Base-by-base conservation (phyloP, 2,888 invertebrate species). In the Bombylius discolor region DNA sequence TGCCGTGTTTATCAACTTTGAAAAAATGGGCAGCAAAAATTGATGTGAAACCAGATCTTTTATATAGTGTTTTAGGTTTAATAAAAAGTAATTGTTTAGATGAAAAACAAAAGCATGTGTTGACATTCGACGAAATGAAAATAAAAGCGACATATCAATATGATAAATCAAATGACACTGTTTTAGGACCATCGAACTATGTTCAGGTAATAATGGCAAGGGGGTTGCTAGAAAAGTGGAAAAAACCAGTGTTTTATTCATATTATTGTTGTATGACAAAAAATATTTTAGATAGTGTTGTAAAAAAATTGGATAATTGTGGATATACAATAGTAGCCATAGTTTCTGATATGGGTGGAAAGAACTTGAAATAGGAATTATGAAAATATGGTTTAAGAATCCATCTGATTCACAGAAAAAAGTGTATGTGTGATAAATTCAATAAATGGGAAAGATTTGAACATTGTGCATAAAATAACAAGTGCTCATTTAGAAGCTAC, bases 51-150 rank as follows among this genome's bases (percentile, higher is more conserved):
- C n/a, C n/a, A n/a, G n/a, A n/a, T n/a, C n/a, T n/a, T n/a, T n/a
- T n/a, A n/a, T n/a, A n/a, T n/a, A n/a, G n/a, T n/a, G n/a, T n/a
- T n/a, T 55, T 50, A 31, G 12, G 32, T 14, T 36, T 55, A 8
- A 51, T 49, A 34, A 6, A 51, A 33, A 45, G 39, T 53, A 49
- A 36, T 33, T 49, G 45, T 47, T 58, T 62, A 33, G 46, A 45
- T 48, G 58, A 57, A 50, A 56, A 52, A 50, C 59, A 55, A 51
- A 54, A 59, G 57, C 36, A n/a, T 49, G 11, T 63, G 61, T 60
- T n/a, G n/a, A 57, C 59, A 14, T 63, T 63, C 56, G 63, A 65
- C 58, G 63, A 65, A 56, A 64, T 64, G 53, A 64, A 64, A 58
- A 52, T 64, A 33, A 42, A 57, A 55, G 59, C 53, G 34, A 48